Conservation (phyloP, 2,888 invertebrate genomes). For the Callinectes sapidus region DNA sequence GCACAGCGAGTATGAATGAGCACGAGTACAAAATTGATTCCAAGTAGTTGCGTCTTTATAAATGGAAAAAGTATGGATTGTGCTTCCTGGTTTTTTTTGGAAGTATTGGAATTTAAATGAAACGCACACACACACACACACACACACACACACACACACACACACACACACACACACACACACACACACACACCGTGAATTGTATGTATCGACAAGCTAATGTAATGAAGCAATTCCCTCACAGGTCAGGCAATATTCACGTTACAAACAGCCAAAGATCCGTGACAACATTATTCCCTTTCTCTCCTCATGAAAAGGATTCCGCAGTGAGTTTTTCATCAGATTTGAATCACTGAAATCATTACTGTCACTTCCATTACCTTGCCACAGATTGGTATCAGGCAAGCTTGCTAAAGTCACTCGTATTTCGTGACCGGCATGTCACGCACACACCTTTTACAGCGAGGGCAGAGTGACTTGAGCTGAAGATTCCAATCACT, state of each 20-base stretch:
- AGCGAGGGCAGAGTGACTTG: neutral
- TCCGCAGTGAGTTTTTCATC: neutral
- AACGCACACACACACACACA: too few relatives aligned
- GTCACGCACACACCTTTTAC: neutral
- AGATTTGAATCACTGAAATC: neutral
- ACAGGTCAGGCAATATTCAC: neutral
- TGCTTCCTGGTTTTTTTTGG: too few relatives aligned
- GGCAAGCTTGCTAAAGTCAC: neutral
- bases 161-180: slow-evolving; percentile 1
- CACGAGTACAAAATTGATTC: too few relatives aligned
- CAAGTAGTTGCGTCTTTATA: too few relatives aligned
- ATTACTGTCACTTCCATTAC: neutral
- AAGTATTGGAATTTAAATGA: too few relatives aligned
- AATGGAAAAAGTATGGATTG: too few relatives aligned
- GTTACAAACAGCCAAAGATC: neutral
- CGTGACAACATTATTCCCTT: neutral
- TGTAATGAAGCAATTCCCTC: neutral
- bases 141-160: neutral
- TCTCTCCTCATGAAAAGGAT: neutral
- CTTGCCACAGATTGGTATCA: neutral
- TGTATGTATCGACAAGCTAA: neutral
- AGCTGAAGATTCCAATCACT: neutral
- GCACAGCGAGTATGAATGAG: too few relatives aligned
- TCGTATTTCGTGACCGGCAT: neutral
- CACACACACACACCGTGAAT: neutral